A percentile compares a stretch with the other conserved stretches of the same genome.
phyloP scores from a whole-genome alignment of 2,888 invertebrate species.

The Drosophila falleni region DNA sequence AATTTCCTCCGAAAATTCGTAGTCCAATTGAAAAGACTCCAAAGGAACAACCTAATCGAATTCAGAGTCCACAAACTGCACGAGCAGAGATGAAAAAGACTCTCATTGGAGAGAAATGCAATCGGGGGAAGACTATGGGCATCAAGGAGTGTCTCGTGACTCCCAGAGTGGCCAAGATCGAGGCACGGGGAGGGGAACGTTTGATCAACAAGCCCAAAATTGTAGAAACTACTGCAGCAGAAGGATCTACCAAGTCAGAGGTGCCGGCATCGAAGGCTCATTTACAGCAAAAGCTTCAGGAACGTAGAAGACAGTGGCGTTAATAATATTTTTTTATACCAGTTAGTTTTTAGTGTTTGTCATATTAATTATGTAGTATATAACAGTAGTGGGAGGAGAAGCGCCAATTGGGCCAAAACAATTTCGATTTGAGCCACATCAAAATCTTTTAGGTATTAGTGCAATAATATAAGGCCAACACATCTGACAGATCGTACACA shows the following conservation, averaged over 20 bases:
- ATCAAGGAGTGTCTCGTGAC: constrained; percentile 6
- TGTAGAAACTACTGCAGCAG: not conserved
- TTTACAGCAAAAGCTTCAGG: constrained; percentile 23
- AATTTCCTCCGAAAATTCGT: not conserved
- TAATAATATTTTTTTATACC: constrained; percentile 16
- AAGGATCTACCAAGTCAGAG: not conserved
- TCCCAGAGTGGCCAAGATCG: constrained; percentile 1
- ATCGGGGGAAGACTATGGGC: not conserved
- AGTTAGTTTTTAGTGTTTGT: constrained; percentile 4
- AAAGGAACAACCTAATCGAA: not conserved
- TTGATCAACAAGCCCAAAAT: not conserved
- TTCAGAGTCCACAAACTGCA: not conserved
- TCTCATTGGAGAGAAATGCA: not conserved
- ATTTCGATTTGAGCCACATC: not conserved
- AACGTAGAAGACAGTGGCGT: constrained; percentile 40
- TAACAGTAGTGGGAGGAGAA: not conserved
- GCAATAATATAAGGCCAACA: not conserved
- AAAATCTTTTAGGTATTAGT: constrained; percentile 5
- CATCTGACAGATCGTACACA: not conserved
- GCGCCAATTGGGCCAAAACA: not conserved
- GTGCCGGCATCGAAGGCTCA: constrained; percentile 28
- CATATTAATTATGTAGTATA: constrained; percentile 5
- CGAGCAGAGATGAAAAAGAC: not conserved
- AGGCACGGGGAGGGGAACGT: constrained; percentile 1
- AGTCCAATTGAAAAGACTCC: not conserved